phyloP scores from a whole-genome alignment of 2,113 vertebrate species.

The Loxodonta africana region DNA sequence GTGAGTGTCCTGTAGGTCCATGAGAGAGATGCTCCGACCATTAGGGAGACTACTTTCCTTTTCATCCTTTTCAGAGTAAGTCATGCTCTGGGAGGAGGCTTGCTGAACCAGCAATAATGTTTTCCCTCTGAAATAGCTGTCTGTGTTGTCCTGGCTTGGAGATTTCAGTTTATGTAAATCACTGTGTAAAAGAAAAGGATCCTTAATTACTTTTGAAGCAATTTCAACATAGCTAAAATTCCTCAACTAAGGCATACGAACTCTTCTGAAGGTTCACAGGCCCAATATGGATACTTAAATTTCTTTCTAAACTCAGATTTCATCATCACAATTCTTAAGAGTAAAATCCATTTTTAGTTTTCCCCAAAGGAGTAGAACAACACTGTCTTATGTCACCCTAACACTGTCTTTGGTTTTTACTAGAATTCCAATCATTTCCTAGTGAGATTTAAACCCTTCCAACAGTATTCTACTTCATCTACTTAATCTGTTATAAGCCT shows the following conservation, averaged over 20 bases:
- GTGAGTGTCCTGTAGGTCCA: slow-evolving; percentile 95
- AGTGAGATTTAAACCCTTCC: neutral
- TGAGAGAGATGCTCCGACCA: slow-evolving; percentile 95
- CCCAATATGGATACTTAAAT: slow-evolving; percentile 41
- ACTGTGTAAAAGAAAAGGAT: slow-evolving; percentile 85
- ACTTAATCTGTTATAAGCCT: slow-evolving; percentile 21
- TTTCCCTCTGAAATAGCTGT: slow-evolving; percentile 89
- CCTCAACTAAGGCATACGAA: slow-evolving; percentile 60
- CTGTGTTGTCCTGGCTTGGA: slow-evolving; percentile 89
- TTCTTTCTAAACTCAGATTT: slow-evolving; percentile 57
- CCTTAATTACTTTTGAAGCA: slow-evolving; percentile 75
- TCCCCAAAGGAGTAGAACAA: slow-evolving; percentile 10
- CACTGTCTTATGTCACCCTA: neutral
- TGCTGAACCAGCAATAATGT: slow-evolving; percentile 92
- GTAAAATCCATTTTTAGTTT: slow-evolving; percentile 56
- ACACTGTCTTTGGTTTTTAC: slow-evolving; percentile 27
- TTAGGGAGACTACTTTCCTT: slow-evolving; percentile 90
- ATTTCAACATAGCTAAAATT: slow-evolving; percentile 23
- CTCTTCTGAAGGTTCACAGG: neutral
- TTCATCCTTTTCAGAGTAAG: slow-evolving; percentile 93
- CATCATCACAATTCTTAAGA: slow-evolving; percentile 7
- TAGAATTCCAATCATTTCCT: neutral
- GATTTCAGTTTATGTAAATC: slow-evolving; percentile 92
- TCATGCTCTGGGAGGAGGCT: slow-evolving; percentile 91
- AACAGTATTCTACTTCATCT: neutral